phyloP scores from a whole-genome alignment of 2,888 invertebrate genomes.

The Crepidodera aurea region DNA sequence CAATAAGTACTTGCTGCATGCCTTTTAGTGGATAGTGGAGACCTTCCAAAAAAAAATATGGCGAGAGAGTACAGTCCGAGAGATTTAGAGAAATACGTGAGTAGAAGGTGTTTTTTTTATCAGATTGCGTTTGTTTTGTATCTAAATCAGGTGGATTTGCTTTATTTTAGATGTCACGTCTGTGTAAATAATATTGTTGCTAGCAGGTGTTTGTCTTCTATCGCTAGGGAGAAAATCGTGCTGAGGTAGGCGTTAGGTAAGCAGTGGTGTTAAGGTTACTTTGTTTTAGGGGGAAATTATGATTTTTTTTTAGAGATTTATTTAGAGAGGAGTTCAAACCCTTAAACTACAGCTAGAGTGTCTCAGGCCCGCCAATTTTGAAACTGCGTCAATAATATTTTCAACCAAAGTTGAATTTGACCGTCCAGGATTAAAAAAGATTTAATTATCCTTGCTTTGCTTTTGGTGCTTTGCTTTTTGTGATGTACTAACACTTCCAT shows the following conservation, averaged over 20 bases:
- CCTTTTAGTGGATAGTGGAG: conserved; percentile 37
- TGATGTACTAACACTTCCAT: too few species aligned
- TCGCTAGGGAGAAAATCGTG: background rate
- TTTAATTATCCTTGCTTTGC: too few species aligned
- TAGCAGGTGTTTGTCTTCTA: background rate
- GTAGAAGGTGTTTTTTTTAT: conserved; percentile 46
- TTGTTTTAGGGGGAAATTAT: too few species aligned
- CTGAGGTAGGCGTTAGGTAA: background rate
- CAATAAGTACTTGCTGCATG: conserved; percentile 40
- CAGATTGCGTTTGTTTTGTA: conserved; percentile 15
- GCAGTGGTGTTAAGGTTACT: too few species aligned
- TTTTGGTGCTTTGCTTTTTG: too few species aligned
- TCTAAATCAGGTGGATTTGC: conserved; percentile 8
- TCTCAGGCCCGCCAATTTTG: too few species aligned
- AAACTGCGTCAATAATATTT: too few species aligned
- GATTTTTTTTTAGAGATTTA: too few species aligned
- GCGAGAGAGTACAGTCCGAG: conserved; percentile 51
- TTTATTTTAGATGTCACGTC: conserved; percentile 20
- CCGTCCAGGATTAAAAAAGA: too few species aligned
- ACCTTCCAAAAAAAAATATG: conserved; percentile 43
- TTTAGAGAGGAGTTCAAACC: too few species aligned
- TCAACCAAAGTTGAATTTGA: too few species aligned
- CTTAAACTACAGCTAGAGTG: too few species aligned
- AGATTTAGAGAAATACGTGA: conserved; percentile 56
- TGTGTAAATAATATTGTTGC: conserved; percentile 19